A percentile compares a stretch with the other conserved stretches of the same genome.
Conservation (phyloP, 2,888 invertebrate species). For the Netelia melanura region DNA sequence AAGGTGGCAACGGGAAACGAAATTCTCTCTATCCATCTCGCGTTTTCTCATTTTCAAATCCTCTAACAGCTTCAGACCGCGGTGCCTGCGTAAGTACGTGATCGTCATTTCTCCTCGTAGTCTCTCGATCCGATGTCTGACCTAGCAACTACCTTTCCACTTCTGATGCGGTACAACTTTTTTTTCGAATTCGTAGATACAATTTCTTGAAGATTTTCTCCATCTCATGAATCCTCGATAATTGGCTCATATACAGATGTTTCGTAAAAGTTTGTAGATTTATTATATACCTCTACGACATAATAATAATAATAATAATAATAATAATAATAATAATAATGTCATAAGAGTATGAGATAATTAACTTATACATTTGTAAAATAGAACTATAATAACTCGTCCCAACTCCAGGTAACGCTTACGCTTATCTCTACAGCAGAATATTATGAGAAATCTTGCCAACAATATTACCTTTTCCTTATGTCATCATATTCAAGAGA, state of each 20-base stretch:
- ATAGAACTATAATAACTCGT: not conserved
- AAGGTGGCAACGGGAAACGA: conserved; percentile 39
- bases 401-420: not conserved
- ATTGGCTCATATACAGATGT: not conserved
- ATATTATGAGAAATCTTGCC: conserved; percentile 17
- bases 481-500: conserved; percentile 31
- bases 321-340: too few relatives aligned
- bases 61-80: not conserved
- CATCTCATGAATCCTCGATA: not conserved
- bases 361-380: too few relatives aligned
- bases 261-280: too few relatives aligned
- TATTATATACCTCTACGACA: too few relatives aligned
- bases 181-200: not conserved
- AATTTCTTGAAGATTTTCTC: not conserved
- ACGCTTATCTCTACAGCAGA: too few relatives aligned
- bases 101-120: not conserved
- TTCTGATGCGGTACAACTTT: not conserved
- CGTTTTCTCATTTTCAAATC: conserved; percentile 41
- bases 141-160: not conserved
- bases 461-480: conserved; percentile 43
- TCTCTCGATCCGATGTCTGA: not conserved
- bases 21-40: conserved; percentile 16
- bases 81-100: not conserved
- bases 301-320: too few relatives aligned
- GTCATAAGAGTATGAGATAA: too few relatives aligned